These are phyloP conservation scores for Volucella inflata DNA, from an alignment of 2,888 invertebrate genomes.

Conservation along the genomic window DNA sequence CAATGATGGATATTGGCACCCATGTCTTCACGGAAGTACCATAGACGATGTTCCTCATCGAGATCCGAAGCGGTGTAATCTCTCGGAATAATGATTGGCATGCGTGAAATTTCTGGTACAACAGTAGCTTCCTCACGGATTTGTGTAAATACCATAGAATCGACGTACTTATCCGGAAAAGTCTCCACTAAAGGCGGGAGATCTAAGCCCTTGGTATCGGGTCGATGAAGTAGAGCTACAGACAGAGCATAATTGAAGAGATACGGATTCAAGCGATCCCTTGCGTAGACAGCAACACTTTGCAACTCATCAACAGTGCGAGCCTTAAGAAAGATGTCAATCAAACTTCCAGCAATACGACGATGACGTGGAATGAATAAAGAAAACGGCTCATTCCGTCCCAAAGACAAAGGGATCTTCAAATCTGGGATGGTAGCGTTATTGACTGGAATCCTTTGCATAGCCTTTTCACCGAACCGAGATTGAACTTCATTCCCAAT, in stretches of 20 bases:
- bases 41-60: constrained; percentile 91
- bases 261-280: constrained; percentile 89
- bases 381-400: constrained; percentile 87
- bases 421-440: constrained; percentile 87
- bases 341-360: constrained; percentile 86
- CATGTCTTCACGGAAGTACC: constrained; percentile 85
- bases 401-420: constrained; percentile 85
- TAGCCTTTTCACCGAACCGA: constrained; percentile 85
- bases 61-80: constrained; percentile 89
- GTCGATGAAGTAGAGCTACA: constrained; percentile 88
- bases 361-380: constrained; percentile 88
- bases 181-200: constrained; percentile 86
- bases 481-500: constrained; percentile 84
- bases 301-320: constrained; percentile 88
- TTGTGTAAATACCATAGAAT: constrained; percentile 85
- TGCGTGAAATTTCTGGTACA: constrained; percentile 86
- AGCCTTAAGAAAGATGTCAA: constrained; percentile 87
- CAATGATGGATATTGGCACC: constrained; percentile 84
- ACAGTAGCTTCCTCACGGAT: constrained; percentile 85
- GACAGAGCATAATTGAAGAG: constrained; percentile 90
- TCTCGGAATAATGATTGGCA: constrained; percentile 85
- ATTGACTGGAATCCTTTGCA: constrained; percentile 84
- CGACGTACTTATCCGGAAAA: constrained; percentile 87
- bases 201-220: constrained; percentile 85
- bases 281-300: constrained; percentile 87